Percentiles rank a stretch among this genome's conserved stretches.
Conservation (phyloP, 2,797 vertebrate genomes). For the Argya squamiceps region DNA sequence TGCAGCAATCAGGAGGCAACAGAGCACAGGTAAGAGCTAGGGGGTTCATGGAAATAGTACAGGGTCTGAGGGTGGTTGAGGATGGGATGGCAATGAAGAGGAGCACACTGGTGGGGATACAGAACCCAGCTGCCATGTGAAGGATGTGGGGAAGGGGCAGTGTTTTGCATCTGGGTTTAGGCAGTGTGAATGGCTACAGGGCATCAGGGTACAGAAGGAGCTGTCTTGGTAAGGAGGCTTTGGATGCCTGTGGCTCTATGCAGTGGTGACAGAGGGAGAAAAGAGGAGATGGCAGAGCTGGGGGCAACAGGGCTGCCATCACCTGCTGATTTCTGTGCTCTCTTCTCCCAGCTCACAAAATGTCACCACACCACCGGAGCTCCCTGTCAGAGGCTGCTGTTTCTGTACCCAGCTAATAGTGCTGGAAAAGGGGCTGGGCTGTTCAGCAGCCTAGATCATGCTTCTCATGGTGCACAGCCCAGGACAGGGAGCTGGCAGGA, state of each 20-base stretch:
- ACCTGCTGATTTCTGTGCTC: not conserved
- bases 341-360: not conserved
- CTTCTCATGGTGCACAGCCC: accelerated
- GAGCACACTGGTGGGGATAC: not conserved
- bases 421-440: not conserved
- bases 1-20: not conserved
- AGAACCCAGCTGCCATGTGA: not conserved
- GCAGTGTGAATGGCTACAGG: not conserved
- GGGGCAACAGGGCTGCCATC: not conserved
- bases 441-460: accelerated
- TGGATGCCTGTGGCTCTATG: not conserved
- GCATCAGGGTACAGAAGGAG: not conserved
- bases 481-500: not conserved
- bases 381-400: not conserved
- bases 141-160: not conserved
- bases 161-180: not conserved
- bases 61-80: not conserved
- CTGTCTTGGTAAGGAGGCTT: not conserved
- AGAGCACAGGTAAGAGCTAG: not conserved
- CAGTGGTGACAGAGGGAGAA: not conserved
- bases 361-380: too few relatives aligned
- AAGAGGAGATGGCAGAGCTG: not conserved
- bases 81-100: not conserved
- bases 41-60: not conserved
- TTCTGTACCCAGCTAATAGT: not conserved